phyloP scores from a whole-genome alignment of 2,888 invertebrate genomes.

The Cancer borealis region DNA sequence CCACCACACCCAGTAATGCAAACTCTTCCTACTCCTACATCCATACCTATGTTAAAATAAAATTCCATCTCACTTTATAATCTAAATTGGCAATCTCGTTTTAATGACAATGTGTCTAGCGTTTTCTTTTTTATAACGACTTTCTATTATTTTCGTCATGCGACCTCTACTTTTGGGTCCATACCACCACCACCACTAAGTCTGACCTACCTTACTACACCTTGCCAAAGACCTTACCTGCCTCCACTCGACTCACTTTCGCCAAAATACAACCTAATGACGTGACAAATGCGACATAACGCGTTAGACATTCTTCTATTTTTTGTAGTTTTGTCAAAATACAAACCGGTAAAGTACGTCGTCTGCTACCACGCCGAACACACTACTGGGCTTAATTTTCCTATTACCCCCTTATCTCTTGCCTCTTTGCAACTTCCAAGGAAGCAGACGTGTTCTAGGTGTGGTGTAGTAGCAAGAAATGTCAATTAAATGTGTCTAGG shows the following conservation, averaged over 20 bases:
- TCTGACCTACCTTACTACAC: background rate
- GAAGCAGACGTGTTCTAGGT: background rate
- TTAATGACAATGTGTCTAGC: background rate
- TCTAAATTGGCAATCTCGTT: background rate
- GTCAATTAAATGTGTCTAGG: background rate
- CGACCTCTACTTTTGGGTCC: background rate
- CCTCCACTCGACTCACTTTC: background rate
- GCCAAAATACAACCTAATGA: background rate
- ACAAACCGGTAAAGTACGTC: conserved; percentile 29
- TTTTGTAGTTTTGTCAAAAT: background rate
- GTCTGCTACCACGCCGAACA: conserved; percentile 34
- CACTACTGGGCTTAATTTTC: background rate
- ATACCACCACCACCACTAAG: background rate
- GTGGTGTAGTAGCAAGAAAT: background rate
- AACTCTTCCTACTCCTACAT: no score
- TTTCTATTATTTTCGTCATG: background rate
- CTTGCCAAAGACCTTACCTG: background rate
- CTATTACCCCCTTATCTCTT: background rate
- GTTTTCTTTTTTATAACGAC: background rate
- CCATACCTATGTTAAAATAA: no score
- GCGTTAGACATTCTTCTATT: background rate
- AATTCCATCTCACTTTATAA: background rate
- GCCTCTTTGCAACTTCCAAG: background rate
- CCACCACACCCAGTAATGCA: no score
- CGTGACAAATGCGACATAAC: background rate